phyloP scores from a whole-genome alignment of 2,797 vertebrate species.

The Rhynchonycteris naso region DNA sequence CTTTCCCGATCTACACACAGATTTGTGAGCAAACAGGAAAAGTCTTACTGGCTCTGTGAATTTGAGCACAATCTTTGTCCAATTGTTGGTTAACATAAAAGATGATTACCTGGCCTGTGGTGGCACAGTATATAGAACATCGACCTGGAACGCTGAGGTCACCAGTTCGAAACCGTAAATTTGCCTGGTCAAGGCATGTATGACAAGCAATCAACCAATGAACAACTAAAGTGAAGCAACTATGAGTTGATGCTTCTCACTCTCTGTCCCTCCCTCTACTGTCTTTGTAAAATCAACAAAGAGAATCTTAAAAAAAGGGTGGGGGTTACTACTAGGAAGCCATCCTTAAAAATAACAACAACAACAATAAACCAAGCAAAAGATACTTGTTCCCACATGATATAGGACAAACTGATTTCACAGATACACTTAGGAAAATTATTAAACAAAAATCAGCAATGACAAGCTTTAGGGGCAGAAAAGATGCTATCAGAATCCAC shows the following conservation, averaged over 20 bases:
- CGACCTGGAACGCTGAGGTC: no score
- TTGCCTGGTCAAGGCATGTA: no score
- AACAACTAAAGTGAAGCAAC: no score
- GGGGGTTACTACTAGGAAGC: background rate
- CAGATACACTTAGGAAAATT: background rate
- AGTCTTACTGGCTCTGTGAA: background rate
- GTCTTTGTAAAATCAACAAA: no score
- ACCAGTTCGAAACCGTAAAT: no score
- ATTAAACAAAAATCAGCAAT: conserved; percentile 17
- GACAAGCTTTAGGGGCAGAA: background rate
- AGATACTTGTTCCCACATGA: background rate
- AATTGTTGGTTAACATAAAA: background rate
- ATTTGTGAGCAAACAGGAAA: background rate
- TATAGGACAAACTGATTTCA: background rate
- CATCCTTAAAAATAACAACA: conserved; percentile 2
- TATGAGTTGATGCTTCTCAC: no score
- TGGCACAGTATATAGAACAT: no score
- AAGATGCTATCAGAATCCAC: background rate
- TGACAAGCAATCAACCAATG: no score
- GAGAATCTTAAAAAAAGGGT: no score
- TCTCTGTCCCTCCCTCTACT: no score
- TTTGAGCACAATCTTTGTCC: background rate
- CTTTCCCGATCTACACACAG: background rate
- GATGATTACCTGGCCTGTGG: background rate
- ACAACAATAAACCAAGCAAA: background rate